Conservation (phyloP, 2,888 invertebrate species). For the Tromatobia lineatoria region DNA sequence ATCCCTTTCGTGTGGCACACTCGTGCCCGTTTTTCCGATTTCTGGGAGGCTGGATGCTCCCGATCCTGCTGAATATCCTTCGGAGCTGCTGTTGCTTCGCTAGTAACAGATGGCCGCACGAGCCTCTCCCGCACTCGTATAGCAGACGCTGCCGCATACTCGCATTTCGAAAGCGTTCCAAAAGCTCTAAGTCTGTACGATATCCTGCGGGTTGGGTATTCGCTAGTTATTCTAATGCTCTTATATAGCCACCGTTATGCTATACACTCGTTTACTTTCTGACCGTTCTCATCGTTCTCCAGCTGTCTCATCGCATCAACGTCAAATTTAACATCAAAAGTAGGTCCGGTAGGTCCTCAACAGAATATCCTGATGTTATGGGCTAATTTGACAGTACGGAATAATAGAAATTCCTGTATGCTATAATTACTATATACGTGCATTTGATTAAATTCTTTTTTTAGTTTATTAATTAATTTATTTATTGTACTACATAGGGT, state of each 20-base stretch:
- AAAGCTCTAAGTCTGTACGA: constrained; percentile 13
- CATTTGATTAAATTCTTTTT: too few relatives aligned
- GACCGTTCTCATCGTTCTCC: constrained; percentile 45
- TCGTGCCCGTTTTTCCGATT: constrained; percentile 78
- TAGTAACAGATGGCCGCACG: constrained; percentile 79
- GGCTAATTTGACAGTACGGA: too few relatives aligned
- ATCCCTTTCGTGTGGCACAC: constrained; percentile 53
- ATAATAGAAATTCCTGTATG: too few relatives aligned
- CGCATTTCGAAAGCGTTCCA: constrained; percentile 62
- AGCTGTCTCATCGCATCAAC: constrained; percentile 57
- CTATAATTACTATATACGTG: too few relatives aligned
- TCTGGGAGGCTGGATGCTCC: constrained; percentile 67
- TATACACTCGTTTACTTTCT: constrained; percentile 3
- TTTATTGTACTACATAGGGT: too few relatives aligned
- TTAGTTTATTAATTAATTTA: too few relatives aligned
- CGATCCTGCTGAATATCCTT: constrained; percentile 50
- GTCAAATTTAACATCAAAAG: constrained; percentile 59
- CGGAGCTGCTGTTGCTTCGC: constrained; percentile 48
- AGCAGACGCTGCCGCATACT: constrained; percentile 47
- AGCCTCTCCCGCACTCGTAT: constrained; percentile 47
- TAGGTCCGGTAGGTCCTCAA: constrained; percentile 9
- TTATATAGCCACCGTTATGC: constrained; percentile 29
- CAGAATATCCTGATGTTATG: constrained; percentile 3
- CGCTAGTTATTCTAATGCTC: constrained; percentile 28
- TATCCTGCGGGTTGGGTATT: constrained; percentile 12